A percentile compares a stretch with the other conserved stretches of the same genome.
Conservation (phyloP, 2,113 vertebrate genomes). For the Tachysurus vachellii region DNA sequence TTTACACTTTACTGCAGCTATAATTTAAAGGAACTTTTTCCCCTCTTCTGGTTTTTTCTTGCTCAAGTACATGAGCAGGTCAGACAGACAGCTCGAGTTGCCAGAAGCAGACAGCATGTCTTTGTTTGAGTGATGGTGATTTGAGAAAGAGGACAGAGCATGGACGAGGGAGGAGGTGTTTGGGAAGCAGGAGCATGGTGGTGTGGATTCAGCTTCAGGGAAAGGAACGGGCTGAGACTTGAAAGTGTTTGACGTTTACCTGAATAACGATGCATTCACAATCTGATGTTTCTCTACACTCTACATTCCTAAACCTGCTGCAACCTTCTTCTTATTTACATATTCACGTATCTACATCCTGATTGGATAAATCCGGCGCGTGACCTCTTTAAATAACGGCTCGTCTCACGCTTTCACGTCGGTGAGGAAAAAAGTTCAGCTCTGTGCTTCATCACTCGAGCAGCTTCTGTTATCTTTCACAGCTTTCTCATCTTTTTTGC, state of each 20-base stretch:
- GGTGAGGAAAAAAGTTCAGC: too few relatives aligned
- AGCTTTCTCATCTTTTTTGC: too few relatives aligned
- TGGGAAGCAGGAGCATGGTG: neutral
- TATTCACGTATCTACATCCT: too few relatives aligned
- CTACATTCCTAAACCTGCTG: too few relatives aligned
- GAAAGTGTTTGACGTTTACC: neutral
- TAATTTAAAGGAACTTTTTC: conserved; percentile 51
- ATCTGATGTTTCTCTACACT: too few relatives aligned
- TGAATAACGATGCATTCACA: neutral
- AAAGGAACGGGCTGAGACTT: neutral
- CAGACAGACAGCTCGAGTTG: conserved; percentile 59
- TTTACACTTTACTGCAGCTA: conserved; percentile 59
- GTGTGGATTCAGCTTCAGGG: neutral
- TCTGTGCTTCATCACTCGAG: too few relatives aligned
- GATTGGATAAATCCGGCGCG: too few relatives aligned
- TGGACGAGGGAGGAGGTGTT: conserved; percentile 18
- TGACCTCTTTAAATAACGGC: too few relatives aligned
- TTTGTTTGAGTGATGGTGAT: conserved; percentile 61
- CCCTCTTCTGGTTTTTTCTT: conserved; percentile 40
- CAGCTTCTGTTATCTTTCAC: too few relatives aligned
- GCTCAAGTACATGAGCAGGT: conserved; percentile 57
- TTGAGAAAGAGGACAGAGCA: conserved; percentile 10
- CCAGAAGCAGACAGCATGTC: conserved; percentile 60
- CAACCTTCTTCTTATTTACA: too few relatives aligned
- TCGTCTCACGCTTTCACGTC: too few relatives aligned